These are phyloP conservation scores for Eumerus sabulonum DNA, from an alignment of 2,888 invertebrate genomes.

Conservation along the genomic window DNA sequence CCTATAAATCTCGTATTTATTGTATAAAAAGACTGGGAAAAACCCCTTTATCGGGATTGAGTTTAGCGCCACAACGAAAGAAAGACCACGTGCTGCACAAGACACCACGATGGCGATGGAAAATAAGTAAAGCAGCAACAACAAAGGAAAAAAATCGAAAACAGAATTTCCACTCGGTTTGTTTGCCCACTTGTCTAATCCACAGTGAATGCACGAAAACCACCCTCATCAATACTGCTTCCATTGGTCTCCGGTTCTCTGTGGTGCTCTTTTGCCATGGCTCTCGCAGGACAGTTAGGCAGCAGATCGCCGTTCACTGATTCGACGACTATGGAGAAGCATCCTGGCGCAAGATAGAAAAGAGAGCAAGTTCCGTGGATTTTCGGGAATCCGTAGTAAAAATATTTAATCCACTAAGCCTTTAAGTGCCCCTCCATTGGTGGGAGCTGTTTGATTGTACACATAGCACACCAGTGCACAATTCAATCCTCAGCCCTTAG, in stretches of 20 bases:
- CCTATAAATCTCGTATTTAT: slow-evolving; percentile 34
- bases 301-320: slow-evolving; percentile 6
- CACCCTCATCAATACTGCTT: slow-evolving; percentile 49
- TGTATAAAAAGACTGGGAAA: slow-evolving; percentile 17
- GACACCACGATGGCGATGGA: not conserved
- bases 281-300: slow-evolving; percentile 3
- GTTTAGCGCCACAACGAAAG: slow-evolving; percentile 60
- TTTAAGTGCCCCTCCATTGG: slow-evolving; percentile 66
- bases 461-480: too few relatives aligned
- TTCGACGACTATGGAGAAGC: slow-evolving; percentile 3
- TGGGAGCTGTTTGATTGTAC: slow-evolving; percentile 12
- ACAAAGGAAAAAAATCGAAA: not conserved
- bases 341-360: slow-evolving; percentile 6
- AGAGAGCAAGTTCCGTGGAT: slow-evolving; percentile 49
- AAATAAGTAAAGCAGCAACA: not conserved
- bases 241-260: not conserved
- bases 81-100: slow-evolving; percentile 62
- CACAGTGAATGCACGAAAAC: slow-evolving; percentile 62
- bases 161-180: slow-evolving; percentile 61
- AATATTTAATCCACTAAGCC: slow-evolving; percentile 67
- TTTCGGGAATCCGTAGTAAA: slow-evolving; percentile 66
- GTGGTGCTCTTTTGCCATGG: not conserved
- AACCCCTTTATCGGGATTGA: slow-evolving; percentile 55
- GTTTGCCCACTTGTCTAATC: slow-evolving; percentile 66
- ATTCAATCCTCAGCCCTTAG: not conserved